Conservation (phyloP, 2,797 vertebrate genomes). For the Poeciliopsis paucimaculata region DNA sequence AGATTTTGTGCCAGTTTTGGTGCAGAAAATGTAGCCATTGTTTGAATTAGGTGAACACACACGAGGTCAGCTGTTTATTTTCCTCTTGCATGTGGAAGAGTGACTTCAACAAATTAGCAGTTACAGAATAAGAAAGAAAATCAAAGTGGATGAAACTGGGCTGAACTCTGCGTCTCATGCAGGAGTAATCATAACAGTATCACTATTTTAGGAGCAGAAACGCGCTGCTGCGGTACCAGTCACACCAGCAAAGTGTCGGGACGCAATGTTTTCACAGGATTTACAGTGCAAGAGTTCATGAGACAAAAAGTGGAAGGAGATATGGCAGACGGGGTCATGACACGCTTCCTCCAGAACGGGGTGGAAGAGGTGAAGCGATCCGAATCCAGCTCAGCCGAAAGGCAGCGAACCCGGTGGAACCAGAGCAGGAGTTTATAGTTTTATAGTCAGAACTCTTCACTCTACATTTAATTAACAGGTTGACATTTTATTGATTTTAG, state of each 20-base stretch:
- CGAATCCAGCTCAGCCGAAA: neutral
- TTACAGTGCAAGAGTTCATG: constrained; percentile 28
- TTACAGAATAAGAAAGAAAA: too few relatives aligned
- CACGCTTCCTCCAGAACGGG: constrained; percentile 34
- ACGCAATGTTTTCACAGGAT: constrained; percentile 53
- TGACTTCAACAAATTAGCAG: neutral
- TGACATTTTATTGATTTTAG: neutral
- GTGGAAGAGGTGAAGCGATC: constrained; percentile 6
- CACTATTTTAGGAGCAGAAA: constrained; percentile 17
- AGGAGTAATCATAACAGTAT: neutral
- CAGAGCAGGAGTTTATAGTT: neutral
- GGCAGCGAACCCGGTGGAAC: neutral
- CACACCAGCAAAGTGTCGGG: constrained; percentile 23
- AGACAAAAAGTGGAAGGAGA: constrained; percentile 45
- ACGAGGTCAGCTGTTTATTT: neutral
- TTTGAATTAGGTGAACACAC: neutral
- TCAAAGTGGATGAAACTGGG: neutral
- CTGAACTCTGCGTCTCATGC: neutral
- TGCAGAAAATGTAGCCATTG: neutral
- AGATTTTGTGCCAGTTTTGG: neutral
- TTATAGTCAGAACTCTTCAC: neutral
- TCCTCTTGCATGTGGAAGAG: neutral
- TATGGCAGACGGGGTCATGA: constrained; percentile 4
- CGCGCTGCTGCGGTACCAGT: constrained; percentile 9
- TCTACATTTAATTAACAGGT: neutral